phyloP scores from a whole-genome alignment of 2,113 vertebrate genomes.

The Telmatochromis sp. region DNA sequence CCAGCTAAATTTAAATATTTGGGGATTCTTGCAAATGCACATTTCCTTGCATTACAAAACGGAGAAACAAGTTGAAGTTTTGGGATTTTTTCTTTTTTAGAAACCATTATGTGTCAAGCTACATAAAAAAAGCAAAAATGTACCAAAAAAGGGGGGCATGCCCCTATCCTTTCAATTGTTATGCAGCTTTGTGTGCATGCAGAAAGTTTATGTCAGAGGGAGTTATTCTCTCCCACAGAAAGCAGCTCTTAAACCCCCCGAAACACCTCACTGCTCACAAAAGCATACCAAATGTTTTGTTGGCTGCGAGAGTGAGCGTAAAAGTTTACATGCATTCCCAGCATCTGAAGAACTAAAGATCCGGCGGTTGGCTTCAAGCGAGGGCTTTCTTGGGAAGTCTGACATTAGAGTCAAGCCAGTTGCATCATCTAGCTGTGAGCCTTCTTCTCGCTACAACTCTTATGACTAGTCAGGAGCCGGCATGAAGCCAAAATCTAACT shows the following conservation, averaged over 20 bases:
- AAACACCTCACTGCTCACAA: neutral
- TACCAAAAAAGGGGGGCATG: neutral
- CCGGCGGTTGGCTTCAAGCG: neutral
- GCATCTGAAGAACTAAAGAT: neutral
- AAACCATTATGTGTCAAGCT: neutral
- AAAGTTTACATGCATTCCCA: neutral
- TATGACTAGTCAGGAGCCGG: neutral
- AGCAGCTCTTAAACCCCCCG: neutral
- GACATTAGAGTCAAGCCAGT: neutral
- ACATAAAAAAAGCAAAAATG: neutral
- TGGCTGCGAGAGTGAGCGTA: neutral
- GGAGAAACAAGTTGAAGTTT: neutral
- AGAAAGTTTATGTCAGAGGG: neutral
- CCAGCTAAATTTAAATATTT: neutral
- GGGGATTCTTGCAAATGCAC: neutral
- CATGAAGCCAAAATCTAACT: neutral
- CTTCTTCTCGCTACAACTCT: neutral
- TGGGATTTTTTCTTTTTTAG: neutral
- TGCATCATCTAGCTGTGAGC: neutral
- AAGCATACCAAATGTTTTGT: neutral
- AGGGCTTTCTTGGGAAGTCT: neutral
- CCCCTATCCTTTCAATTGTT: neutral
- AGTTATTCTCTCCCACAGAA: neutral
- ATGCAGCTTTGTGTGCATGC: neutral
- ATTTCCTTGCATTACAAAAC: neutral